Conservation (phyloP, 2,888 invertebrate genomes). For the Carcina quercana region DNA sequence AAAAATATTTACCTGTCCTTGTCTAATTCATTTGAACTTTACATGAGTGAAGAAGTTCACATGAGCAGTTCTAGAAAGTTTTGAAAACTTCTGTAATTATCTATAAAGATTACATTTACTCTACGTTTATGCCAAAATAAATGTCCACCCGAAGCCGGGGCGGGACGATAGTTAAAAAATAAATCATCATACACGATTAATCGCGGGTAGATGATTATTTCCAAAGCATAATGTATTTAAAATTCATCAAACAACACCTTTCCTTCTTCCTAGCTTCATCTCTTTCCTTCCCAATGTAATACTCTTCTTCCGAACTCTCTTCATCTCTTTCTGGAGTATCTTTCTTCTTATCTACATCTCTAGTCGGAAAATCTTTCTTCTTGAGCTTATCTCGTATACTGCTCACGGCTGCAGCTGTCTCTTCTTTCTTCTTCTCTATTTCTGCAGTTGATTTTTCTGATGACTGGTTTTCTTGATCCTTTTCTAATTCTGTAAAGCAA, state of each 20-base stretch:
- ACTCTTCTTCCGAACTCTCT: conserved; percentile 60
- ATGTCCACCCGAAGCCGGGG: too few species aligned
- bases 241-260: conserved; percentile 55
- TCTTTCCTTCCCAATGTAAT: conserved; percentile 79
- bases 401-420: conserved; percentile 45
- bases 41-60: too few species aligned
- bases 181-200: not conserved
- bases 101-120: too few species aligned
- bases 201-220: not conserved
- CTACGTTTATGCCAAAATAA: too few species aligned
- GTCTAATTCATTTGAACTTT: too few species aligned
- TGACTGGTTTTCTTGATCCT: conserved; percentile 39
- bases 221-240: not conserved
- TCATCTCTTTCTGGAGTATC: conserved; percentile 31
- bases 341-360: conserved; percentile 29
- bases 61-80: too few species aligned
- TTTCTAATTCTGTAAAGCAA: conserved; percentile 48
- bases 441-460: conserved; percentile 29
- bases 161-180: too few species aligned
- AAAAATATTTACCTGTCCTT: too few species aligned
- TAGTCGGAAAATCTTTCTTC: too few species aligned
- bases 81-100: too few species aligned
- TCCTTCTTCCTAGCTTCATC: conserved; percentile 74
- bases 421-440: conserved; percentile 33
- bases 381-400: conserved; percentile 56